Percentiles rank a stretch among this genome's conserved stretches.
Evolutionary conservation across 2,888 invertebrate species (phyloP).

Genomic region (Griposia aprilina): DNA sequence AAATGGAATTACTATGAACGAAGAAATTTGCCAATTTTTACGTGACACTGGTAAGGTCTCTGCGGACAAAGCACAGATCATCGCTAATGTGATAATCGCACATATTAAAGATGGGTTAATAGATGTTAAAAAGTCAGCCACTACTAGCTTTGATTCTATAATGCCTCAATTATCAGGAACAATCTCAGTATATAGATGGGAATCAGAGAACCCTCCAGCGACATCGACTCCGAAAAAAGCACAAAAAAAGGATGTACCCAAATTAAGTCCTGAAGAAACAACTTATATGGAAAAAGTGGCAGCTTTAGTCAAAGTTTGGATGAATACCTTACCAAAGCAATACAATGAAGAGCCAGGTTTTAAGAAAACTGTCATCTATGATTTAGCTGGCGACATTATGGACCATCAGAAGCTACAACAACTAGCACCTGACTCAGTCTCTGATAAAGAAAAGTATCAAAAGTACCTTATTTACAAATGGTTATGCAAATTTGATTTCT

Average conservation of each 20-base stretch:
- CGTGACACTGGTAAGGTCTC: constrained; percentile 39
- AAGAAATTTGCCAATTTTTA: constrained; percentile 40
- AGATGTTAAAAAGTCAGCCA: constrained; percentile 15
- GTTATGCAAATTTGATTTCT: constrained; percentile 73
- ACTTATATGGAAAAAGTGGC: constrained; percentile 68
- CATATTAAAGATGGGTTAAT: constrained; percentile 41
- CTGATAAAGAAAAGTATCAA: constrained; percentile 66
- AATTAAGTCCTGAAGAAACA: constrained; percentile 71
- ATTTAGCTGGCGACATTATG: constrained; percentile 76
- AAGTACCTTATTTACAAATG: constrained; percentile 73
- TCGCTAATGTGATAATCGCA: constrained; percentile 54
- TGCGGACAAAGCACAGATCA: constrained; percentile 23
- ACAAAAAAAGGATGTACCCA: constrained; percentile 58
- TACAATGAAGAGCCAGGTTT: constrained; percentile 70
- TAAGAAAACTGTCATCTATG: constrained; percentile 73
- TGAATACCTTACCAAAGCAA: constrained; percentile 71
- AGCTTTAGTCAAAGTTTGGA: constrained; percentile 71
- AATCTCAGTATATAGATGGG: constrained; percentile 69
- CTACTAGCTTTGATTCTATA: constrained; percentile 48
- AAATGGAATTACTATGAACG: constrained; percentile 26
- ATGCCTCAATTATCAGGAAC: constrained; percentile 56
- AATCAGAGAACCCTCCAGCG: constrained; percentile 53
- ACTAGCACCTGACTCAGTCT: constrained; percentile 59
- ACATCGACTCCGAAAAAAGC: constrained; percentile 74
- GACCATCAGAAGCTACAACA: constrained; percentile 74